Evolutionary conservation across 2,797 vertebrate genomes (phyloP).

Genomic region (Acrossocheilus fasciatus): DNA sequence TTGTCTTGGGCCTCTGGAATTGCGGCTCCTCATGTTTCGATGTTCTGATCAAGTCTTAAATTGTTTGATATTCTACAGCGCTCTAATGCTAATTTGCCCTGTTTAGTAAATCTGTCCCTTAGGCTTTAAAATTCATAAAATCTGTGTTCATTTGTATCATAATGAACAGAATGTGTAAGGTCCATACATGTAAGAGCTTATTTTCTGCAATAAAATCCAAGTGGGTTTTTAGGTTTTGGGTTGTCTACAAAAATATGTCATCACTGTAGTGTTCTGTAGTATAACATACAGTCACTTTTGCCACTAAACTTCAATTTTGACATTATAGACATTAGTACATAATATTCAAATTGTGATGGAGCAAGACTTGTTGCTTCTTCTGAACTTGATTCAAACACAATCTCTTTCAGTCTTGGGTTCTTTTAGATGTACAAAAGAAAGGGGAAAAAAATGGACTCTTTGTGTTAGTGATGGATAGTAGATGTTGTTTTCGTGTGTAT

Average conservation of each 20-base stretch:
- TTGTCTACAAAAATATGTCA: neutral
- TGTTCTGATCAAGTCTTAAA: no score
- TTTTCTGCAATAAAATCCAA: neutral
- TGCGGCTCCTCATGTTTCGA: no score
- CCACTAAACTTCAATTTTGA: neutral
- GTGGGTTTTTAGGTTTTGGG: neutral
- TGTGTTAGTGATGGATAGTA: neutral
- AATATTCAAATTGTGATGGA: neutral
- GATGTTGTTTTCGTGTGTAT: conserved; percentile 3
- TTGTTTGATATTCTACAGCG: no score
- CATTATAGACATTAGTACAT: neutral
- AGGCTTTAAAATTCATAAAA: neutral
- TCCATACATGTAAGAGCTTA: neutral
- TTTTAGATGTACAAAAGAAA: neutral
- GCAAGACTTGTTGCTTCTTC: neutral
- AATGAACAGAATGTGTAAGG: neutral
- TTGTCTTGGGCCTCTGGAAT: no score
- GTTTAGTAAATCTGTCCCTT: neutral
- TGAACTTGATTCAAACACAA: neutral
- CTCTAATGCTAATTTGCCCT: no score
- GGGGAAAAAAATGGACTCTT: neutral
- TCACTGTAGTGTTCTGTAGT: no score
- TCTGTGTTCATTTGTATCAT: neutral
- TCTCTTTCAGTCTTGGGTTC: neutral
- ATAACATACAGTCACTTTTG: neutral